Evolutionary conservation across 35 echinoderm and acorn worm species (phyloP).

Genomic region (Ophiothrix spiculata): DNA sequence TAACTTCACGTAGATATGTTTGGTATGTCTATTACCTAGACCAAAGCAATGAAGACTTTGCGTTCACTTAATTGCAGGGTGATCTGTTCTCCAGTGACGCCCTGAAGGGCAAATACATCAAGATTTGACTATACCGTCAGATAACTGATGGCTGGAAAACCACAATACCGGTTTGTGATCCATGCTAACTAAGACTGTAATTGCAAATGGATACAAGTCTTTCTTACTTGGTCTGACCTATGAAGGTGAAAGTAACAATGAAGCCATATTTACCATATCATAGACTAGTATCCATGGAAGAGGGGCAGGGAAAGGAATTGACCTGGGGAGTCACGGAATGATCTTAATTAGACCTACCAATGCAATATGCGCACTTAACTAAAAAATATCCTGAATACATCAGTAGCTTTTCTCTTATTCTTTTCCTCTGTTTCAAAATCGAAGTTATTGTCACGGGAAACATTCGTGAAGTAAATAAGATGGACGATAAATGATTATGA

Average conservation of each 20-base stretch:
- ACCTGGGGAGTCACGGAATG: too few relatives aligned
- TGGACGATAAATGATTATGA: conserved; percentile 5
- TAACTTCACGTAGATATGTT: conserved; percentile 9
- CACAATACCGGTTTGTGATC: background rate
- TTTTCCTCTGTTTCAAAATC: too few relatives aligned
- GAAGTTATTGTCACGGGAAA: background rate
- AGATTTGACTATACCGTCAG: background rate
- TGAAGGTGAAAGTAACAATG: too few relatives aligned
- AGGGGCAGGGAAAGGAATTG: too few relatives aligned
- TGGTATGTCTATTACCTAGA: background rate
- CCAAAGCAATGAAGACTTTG: background rate
- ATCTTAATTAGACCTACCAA: too few relatives aligned
- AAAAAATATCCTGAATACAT: too few relatives aligned
- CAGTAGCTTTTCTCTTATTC: too few relatives aligned
- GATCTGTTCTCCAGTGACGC: background rate
- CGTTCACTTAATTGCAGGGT: background rate
- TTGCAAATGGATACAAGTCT: background rate
- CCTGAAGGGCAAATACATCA: background rate
- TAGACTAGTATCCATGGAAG: too few relatives aligned
- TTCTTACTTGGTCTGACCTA: background rate
- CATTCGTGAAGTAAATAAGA: background rate
- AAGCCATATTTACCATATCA: too few relatives aligned
- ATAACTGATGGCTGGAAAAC: background rate
- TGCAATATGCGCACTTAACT: too few relatives aligned
- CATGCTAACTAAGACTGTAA: background rate